These are phyloP conservation scores for Chiroxiphia lanceolata DNA, from an alignment of 2,797 vertebrate species.

Conservation along the genomic window DNA sequence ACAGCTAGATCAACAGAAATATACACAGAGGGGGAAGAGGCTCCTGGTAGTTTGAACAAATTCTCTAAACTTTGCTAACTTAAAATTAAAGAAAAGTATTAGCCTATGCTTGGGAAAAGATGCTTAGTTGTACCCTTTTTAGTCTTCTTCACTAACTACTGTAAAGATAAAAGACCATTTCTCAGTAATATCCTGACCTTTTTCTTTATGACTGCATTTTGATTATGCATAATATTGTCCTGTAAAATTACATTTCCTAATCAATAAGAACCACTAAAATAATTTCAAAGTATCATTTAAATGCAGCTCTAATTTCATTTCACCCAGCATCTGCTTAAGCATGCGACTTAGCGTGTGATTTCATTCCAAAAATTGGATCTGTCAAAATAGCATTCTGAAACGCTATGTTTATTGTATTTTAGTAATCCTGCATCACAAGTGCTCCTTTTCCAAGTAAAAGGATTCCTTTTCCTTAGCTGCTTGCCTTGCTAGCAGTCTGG, in stretches of 20 bases:
- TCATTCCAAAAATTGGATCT: neutral
- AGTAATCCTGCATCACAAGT: neutral
- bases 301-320: constrained; percentile 2
- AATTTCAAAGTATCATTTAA: constrained; percentile 21
- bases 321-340: neutral
- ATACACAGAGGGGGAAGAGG: neutral
- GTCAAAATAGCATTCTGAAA: neutral
- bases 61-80: neutral
- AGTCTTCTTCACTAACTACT: neutral
- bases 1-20: neutral
- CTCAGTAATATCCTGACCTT: neutral
- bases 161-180: neutral
- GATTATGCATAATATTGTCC: constrained; percentile 3
- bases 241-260: constrained; percentile 24
- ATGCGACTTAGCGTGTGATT: neutral
- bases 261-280: constrained; percentile 16
- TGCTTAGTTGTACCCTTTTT: neutral
- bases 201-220: constrained; percentile 9
- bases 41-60: neutral
- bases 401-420: neutral
- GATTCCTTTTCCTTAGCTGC: neutral
- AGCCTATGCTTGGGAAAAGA: neutral
- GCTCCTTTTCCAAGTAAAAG: neutral
- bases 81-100: neutral
- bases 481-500: neutral